These are phyloP conservation scores for Oncorhynchus tshawytscha DNA, from an alignment of 2,113 vertebrate species.

Conservation along the genomic window DNA sequence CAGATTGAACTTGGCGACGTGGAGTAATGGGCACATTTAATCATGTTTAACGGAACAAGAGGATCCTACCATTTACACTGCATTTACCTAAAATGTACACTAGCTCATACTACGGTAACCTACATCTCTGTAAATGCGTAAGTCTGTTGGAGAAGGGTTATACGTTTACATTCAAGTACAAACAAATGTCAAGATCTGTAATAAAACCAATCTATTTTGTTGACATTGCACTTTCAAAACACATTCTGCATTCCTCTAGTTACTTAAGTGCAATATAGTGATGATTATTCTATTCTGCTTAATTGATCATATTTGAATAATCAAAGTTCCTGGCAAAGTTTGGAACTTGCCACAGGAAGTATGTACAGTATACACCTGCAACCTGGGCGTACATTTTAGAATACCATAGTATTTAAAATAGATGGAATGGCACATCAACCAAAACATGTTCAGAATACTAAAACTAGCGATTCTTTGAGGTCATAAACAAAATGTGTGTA, in stretches of 20 bases:
- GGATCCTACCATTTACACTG: conserved; percentile 17
- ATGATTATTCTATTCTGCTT: not conserved
- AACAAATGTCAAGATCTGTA: not conserved
- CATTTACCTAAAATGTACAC: conserved; percentile 10
- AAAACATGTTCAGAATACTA: too few relatives aligned
- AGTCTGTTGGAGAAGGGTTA: not conserved
- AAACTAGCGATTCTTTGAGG: not conserved
- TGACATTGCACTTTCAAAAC: not conserved
- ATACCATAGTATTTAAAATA: too few relatives aligned
- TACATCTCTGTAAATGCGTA: not conserved
- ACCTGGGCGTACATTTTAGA: too few relatives aligned
- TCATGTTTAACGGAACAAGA: conserved; percentile 35
- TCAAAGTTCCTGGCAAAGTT: not conserved
- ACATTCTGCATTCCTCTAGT: not conserved
- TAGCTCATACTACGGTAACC: not conserved
- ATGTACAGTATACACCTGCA: not conserved
- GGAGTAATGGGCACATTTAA: conserved; percentile 35
- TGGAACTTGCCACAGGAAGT: not conserved
- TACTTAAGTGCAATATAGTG: not conserved
- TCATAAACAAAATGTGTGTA: not conserved
- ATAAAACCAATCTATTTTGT: not conserved
- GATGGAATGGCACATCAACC: too few relatives aligned
- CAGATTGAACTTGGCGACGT: conserved; percentile 44
- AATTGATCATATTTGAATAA: not conserved
- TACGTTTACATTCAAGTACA: not conserved